Evolutionary conservation across 2,888 invertebrate species (phyloP).

Genomic region (Colostygia pectinataria): DNA sequence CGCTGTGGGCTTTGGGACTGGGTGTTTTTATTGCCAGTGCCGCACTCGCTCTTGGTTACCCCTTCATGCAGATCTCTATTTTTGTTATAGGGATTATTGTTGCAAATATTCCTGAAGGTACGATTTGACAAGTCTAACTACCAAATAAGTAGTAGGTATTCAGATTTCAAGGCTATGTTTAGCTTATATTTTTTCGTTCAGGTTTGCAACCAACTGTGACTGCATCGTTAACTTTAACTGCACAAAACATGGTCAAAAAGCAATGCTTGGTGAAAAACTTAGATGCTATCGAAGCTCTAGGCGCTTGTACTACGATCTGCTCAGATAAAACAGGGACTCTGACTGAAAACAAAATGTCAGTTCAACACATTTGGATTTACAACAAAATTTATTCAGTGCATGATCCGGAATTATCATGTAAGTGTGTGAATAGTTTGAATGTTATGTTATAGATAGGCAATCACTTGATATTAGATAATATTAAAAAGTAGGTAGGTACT

Average conservation of each 20-base stretch:
- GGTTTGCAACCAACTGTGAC: conserved; percentile 98
- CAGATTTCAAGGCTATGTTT: too few relatives aligned
- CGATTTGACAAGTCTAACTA: background rate
- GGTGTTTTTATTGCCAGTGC: conserved; percentile 97
- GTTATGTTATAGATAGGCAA: too few relatives aligned
- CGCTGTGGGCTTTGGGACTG: conserved; percentile 93
- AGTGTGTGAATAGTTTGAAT: conserved; percentile 1
- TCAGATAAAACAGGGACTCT: conserved; percentile 99
- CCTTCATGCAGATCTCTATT: conserved; percentile 98
- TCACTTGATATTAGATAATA: too few relatives aligned
- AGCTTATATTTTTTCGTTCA: conserved; percentile 36
- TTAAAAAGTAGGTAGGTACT: too few relatives aligned
- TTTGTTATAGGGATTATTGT: conserved; percentile 99
- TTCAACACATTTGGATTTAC: conserved; percentile 98
- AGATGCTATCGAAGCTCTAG: conserved; percentile 99
- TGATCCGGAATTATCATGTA: conserved; percentile 76
- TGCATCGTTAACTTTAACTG: conserved; percentile 98
- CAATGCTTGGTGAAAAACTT: conserved; percentile 99
- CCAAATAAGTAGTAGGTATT: too few relatives aligned
- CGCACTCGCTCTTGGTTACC: conserved; percentile 96
- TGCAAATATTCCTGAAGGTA: conserved; percentile 98
- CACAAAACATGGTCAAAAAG: conserved; percentile 98
- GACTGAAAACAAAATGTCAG: conserved; percentile 99
- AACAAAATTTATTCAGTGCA: conserved; percentile 93
- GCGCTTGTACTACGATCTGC: conserved; percentile 99